Base-by-base conservation (phyloP, 2,888 invertebrate species). In the Podabrus alpinus region DNA sequence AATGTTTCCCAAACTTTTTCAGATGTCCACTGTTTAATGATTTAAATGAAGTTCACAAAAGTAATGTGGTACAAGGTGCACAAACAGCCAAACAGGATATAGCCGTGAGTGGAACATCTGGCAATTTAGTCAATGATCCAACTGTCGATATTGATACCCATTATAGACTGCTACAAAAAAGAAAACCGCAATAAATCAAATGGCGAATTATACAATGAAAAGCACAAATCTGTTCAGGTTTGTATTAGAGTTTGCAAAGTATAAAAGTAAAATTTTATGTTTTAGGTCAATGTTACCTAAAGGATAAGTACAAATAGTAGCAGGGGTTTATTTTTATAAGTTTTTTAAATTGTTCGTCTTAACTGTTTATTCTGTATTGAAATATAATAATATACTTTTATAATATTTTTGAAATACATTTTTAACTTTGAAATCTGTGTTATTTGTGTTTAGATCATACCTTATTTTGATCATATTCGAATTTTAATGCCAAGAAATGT, bases 11-110 rank as follows among this genome's bases (percentile, higher is more conserved):
- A n/a, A 7, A 19, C n/a, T 64, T 64, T 82, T 81, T 76, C 73
- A 86, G 85, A 15, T 87, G 86, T 76, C 80, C 83, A 3, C 79
- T 86, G 29, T 81, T 81, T 70, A 84, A 84, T 7, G 84, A 86
- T 72, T 75, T 77, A 7, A 79, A 84, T 45, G 62, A 82, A 19
- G 74, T 83, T 24, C 83, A 86, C 77, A 72, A 83, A 59, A 77
- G 80, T 13, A 81, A 84, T 69, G 83, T 87, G 3, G 24, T 81
- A 24, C 59, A 80, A 59, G 82, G 82, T 19, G 85, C 84, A 0
- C 68, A 79, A 78, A 70, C 67, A 24, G 86, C 87, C n/a, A 87
- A 85, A 79, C 67, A 66, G 7, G 84, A 86, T 59, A 79, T 87
- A 68, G 86, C 86, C 2, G 68, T 80, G 1, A 76, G 79, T 64